Conservation (phyloP, 2,888 invertebrate genomes). For the Stegana nigrithorax region DNA sequence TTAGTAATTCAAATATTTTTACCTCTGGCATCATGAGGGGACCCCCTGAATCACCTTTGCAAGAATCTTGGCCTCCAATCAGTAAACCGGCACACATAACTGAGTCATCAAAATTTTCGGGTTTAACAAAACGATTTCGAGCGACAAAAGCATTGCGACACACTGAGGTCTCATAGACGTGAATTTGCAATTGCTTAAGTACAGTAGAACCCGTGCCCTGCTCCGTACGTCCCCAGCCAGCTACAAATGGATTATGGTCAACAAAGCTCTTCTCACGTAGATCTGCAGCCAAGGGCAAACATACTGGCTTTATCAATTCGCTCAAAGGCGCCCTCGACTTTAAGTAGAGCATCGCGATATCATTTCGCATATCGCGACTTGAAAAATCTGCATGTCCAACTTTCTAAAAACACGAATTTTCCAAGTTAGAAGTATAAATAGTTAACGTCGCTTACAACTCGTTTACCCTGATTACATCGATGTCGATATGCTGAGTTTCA, state of each 20-base stretch:
- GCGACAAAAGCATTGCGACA: slow-evolving; percentile 70
- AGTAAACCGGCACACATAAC: slow-evolving; percentile 56
- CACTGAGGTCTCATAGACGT: slow-evolving; percentile 73
- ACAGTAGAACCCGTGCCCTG: slow-evolving; percentile 68
- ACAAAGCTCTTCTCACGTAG: slow-evolving; percentile 72
- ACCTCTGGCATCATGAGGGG: slow-evolving; percentile 60
- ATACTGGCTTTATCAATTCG: slow-evolving; percentile 77
- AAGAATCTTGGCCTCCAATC: slow-evolving; percentile 55
- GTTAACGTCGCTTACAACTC: too few species aligned
- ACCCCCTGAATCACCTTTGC: slow-evolving; percentile 61
- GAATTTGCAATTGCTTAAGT: slow-evolving; percentile 77
- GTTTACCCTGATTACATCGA: slow-evolving; percentile 71
- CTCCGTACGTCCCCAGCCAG: slow-evolving; percentile 71
- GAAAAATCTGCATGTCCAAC: slow-evolving; percentile 46
- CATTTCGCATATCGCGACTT: slow-evolving; percentile 73
- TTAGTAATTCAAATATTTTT: not conserved
- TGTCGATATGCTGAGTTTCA: slow-evolving; percentile 72
- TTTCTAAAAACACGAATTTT: slow-evolving; percentile 26
- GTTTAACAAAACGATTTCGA: slow-evolving; percentile 37
- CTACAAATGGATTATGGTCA: slow-evolving; percentile 75
- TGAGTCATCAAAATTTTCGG: slow-evolving; percentile 52
- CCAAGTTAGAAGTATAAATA: not conserved
- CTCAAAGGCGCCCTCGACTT: slow-evolving; percentile 71
- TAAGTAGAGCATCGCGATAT: slow-evolving; percentile 80
- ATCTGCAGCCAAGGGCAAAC: slow-evolving; percentile 75